Base-by-base conservation (phyloP, 2,113 vertebrate species). In the Felis chaus region DNA sequence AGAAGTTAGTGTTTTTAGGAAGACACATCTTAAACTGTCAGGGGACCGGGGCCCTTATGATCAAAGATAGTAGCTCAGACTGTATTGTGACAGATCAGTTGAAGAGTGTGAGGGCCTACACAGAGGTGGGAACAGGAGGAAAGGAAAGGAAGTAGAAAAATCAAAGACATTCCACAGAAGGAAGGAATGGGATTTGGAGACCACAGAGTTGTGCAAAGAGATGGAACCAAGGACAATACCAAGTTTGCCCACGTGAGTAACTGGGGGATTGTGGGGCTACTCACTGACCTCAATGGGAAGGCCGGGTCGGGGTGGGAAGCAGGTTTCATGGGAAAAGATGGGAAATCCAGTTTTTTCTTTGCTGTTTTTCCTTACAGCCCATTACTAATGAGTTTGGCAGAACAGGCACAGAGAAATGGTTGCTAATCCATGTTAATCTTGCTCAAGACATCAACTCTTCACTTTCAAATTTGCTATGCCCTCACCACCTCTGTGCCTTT, bases 301-400 rank as follows among this genome's bases (percentile, higher is more conserved):
- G 14, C 57, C 4, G 0, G 19, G 1, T 29, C 19, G 1, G 31
- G n/a, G 4, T 45, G 82, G 15, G 55, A 57, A 86, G 39, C 4
- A 39, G 10, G 0, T 39, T 68, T 74, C 7, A 53, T 55, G 19
- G 10, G 8, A 23, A 73, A 95, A 39, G 9, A 65, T 74, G 1
- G 4, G 14, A 45, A 92, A 73, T 48, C 3, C 16, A 1, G 74
- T 14, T 29, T 76, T 76, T 29, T 31, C 41, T 31, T 5, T 73
- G 36, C 29, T 16, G 3, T 31, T 45, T 33, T 27, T 21, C 12
- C 9, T n/a, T 18, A 5, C 2, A 80, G 21, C 66, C 57, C 13
- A 93, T 94, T 71, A 45, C 19, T 83, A n/a, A 45, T 19, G 55
- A 89, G 11, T 81, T 94, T 92, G 81, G 27, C 92, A 84, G 27